Evolutionary conservation across 2,888 invertebrate species (phyloP).

Genomic region (Acleris emargana): DNA sequence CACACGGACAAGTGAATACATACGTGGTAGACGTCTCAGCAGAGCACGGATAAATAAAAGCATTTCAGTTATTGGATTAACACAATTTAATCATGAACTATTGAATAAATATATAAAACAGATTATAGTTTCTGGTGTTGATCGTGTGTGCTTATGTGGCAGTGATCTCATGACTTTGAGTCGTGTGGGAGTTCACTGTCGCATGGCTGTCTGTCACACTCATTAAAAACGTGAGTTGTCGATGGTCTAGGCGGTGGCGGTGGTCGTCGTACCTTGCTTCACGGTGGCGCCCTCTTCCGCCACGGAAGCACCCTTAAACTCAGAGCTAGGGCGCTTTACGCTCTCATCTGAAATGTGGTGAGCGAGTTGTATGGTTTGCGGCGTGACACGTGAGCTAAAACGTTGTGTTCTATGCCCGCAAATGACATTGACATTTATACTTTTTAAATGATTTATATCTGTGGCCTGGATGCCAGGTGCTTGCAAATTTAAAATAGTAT

Average conservation of each 20-base stretch:
- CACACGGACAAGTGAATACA: conserved; percentile 80
- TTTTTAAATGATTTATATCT: background rate
- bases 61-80: conserved; percentile 82
- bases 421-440: conserved; percentile 37
- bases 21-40: conserved; percentile 83
- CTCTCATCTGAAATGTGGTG: conserved; percentile 87
- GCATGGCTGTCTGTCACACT: conserved; percentile 74
- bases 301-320: conserved; percentile 88
- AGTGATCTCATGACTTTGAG: conserved; percentile 66
- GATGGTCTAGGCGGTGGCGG: conserved; percentile 76
- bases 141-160: conserved; percentile 78
- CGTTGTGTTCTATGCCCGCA: conserved; percentile 68
- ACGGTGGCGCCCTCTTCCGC: conserved; percentile 72
- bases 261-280: conserved; percentile 79
- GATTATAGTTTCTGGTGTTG: conserved; percentile 79
- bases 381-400: conserved; percentile 64
- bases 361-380: conserved; percentile 74
- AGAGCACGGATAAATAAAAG: conserved; percentile 83
- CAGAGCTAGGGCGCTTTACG: conserved; percentile 93
- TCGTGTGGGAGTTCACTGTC: conserved; percentile 65
- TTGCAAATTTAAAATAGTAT: too few species aligned
- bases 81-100: conserved; percentile 84
- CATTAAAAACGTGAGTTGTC: conserved; percentile 68
- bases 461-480: too few species aligned
- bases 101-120: conserved; percentile 81